These are phyloP conservation scores for Apocrypta bakeri DNA, from an alignment of 1,140 invertebrate species.

Conservation along the genomic window DNA sequence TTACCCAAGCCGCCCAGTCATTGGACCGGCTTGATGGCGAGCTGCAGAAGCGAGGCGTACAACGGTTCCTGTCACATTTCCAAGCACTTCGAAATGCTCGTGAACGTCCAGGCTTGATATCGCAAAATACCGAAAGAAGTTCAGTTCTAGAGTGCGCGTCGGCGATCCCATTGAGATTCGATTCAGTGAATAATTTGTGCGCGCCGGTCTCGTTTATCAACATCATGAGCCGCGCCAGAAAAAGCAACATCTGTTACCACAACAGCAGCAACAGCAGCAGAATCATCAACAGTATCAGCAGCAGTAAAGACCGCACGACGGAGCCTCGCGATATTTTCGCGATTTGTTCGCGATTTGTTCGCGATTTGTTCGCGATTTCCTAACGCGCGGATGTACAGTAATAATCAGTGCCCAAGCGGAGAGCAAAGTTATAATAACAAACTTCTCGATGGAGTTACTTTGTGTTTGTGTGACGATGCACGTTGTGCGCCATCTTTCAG, in stretches of 20 bases:
- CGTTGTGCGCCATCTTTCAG: slow-evolving; percentile 18
- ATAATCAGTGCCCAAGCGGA: not conserved
- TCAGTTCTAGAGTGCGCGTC: slow-evolving; percentile 4
- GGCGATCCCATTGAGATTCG: slow-evolving; percentile 2
- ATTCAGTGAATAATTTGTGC: slow-evolving; percentile 44
- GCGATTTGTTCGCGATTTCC: slow-evolving; percentile 1
- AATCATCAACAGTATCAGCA: not conserved
- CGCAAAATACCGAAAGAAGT: slow-evolving; percentile 38
- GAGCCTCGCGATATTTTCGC: not conserved
- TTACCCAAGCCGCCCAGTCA: slow-evolving; percentile 78
- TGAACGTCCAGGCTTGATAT: slow-evolving; percentile 77
- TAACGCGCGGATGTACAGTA: slow-evolving; percentile 7
- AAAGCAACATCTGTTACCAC: not conserved
- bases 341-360: no score
- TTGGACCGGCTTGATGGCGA: slow-evolving; percentile 71
- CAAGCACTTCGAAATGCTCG: slow-evolving; percentile 76
- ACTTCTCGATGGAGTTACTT: slow-evolving; percentile 2
- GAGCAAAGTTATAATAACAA: not conserved
- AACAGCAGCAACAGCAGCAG: not conserved
- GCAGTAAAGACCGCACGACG: slow-evolving; percentile 7
- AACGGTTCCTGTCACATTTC: slow-evolving; percentile 63
- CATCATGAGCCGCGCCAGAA: not conserved
- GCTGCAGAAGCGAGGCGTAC: not conserved
- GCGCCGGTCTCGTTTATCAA: slow-evolving; percentile 25
- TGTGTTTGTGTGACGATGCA: slow-evolving; percentile 27